These are phyloP conservation scores for Pseudopleuronectes americanus DNA, from an alignment of 2,797 vertebrate species.

Conservation along the genomic window DNA sequence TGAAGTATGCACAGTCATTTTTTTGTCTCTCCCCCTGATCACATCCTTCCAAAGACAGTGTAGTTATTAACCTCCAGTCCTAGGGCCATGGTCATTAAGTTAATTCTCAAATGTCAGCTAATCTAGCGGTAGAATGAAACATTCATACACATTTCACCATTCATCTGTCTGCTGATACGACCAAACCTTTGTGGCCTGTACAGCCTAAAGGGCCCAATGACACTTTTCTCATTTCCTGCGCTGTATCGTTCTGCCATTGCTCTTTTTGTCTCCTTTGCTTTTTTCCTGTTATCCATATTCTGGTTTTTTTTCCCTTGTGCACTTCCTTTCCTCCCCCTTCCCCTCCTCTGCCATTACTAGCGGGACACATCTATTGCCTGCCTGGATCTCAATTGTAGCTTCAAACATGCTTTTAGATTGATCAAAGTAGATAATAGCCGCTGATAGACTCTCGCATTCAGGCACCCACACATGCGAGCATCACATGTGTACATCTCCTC, in stretches of 20 bases:
- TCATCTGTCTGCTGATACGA: constrained; percentile 58
- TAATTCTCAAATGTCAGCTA: constrained; percentile 36
- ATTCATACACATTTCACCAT: constrained; percentile 59
- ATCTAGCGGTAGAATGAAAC: constrained; percentile 66
- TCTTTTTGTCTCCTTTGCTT: constrained; percentile 35
- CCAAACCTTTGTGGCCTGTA: constrained; percentile 39
- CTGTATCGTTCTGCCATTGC: constrained; percentile 43
- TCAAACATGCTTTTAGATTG: constrained; percentile 62
- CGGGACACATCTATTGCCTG: constrained; percentile 33
- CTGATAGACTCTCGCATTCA: constrained; percentile 12
- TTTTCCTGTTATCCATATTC: not conserved
- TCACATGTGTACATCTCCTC: constrained; percentile 17
- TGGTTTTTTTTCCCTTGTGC: not conserved
- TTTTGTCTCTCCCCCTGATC: constrained; percentile 18
- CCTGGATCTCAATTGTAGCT: constrained; percentile 29
- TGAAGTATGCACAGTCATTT: constrained; percentile 10
- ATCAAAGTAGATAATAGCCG: constrained; percentile 61
- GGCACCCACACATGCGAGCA: constrained; percentile 1
- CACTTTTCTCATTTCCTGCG: constrained; percentile 69
- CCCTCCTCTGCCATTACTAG: constrained; percentile 8
- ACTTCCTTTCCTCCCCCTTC: not conserved
- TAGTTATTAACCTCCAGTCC: constrained; percentile 52
- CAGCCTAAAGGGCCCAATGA: constrained; percentile 52
- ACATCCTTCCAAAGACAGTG: constrained; percentile 37
- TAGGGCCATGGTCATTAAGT: constrained; percentile 51